Evolutionary conservation across 1,140 invertebrate genomes (phyloP).

Genomic region (Achroia grisella): DNA sequence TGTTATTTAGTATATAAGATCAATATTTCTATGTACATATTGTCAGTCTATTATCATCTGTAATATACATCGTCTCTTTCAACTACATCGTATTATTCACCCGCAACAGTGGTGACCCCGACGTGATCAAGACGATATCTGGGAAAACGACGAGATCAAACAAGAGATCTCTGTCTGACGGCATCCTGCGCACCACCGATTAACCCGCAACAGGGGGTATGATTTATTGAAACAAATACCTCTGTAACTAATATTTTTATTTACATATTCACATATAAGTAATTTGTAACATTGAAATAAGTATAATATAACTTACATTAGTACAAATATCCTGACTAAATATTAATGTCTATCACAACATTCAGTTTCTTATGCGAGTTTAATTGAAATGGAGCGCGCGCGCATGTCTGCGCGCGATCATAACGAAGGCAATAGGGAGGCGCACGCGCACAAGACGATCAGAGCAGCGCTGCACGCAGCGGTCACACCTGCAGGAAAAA

Average conservation of each 20-base stretch:
- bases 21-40: too few species aligned
- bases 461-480: slow-evolving; percentile 13
- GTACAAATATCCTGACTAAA: slow-evolving; percentile 30
- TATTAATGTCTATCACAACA: slow-evolving; percentile 59
- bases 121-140: too few species aligned
- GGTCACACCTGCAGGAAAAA: slow-evolving; percentile 11
- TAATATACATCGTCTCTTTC: too few species aligned
- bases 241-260: slow-evolving; percentile 62
- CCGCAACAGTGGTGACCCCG: too few species aligned
- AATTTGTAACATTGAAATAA: slow-evolving; percentile 57
- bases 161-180: too few species aligned
- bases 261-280: slow-evolving; percentile 68
- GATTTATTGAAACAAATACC: slow-evolving; percentile 25
- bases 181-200: too few species aligned
- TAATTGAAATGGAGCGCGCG: slow-evolving; percentile 15
- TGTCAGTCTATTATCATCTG: too few species aligned
- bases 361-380: slow-evolving; percentile 46
- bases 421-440: slow-evolving; percentile 26
- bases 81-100: too few species aligned
- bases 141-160: too few species aligned
- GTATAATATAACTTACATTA: slow-evolving; percentile 35
- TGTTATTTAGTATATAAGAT: too few species aligned
- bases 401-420: slow-evolving; percentile 28
- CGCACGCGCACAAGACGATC: slow-evolving; percentile 17
- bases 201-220: too few species aligned